Evolutionary conservation across 2,888 invertebrate genomes (phyloP).

Genomic region (Creontiades dilutus): DNA sequence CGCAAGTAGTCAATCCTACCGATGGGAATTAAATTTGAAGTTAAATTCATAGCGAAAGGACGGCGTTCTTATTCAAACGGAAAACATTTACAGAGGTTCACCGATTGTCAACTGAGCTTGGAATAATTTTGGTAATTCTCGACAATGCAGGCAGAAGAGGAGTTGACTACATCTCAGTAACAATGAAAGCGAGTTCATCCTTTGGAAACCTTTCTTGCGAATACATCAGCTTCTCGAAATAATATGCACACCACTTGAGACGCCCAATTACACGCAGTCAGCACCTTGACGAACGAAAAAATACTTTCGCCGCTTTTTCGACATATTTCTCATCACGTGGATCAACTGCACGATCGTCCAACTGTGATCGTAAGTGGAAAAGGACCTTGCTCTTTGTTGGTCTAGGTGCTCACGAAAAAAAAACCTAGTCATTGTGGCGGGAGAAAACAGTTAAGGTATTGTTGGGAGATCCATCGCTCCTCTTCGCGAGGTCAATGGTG

Average conservation of each 20-base stretch:
- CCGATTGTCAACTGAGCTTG: background rate
- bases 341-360: background rate
- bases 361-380: background rate
- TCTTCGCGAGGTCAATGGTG: conserved; percentile 20
- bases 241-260: background rate
- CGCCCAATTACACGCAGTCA: background rate
- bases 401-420: background rate
- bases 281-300: background rate
- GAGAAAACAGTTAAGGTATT: conserved; percentile 24
- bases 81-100: background rate
- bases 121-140: background rate
- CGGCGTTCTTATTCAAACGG: background rate
- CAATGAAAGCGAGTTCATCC: no score
- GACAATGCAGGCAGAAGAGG: background rate
- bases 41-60: no score
- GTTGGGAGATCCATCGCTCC: background rate
- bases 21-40: no score
- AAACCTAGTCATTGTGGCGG: background rate
- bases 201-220: no score
- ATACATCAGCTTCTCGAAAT: background rate
- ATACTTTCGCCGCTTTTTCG: conserved; percentile 18
- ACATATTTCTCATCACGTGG: background rate
- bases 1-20: no score
- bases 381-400: conserved; percentile 8
- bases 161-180: no score